Conservation (phyloP, 1,140 invertebrate species). For the Alviniconcha marisindica region DNA sequence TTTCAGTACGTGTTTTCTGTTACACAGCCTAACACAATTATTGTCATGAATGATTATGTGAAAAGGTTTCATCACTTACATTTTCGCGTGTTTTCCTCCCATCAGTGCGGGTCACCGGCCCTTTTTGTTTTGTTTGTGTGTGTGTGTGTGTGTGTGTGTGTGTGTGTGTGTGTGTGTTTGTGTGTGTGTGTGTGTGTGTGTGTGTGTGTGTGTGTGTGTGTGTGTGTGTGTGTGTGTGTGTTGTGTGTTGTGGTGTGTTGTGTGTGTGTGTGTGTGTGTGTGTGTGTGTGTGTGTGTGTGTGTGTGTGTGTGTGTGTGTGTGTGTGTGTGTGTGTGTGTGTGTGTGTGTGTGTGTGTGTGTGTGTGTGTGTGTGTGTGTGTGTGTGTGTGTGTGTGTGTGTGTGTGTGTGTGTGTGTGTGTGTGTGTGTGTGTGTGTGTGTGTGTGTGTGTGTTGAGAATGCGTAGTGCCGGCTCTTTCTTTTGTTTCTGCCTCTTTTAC, state of each 20-base stretch:
- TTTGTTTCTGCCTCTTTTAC: no score
- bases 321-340: conserved; percentile 13
- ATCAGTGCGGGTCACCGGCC: no score
- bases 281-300: conserved; percentile 18
- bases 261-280: neutral
- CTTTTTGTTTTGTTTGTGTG: neutral
- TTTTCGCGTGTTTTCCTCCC: no score
- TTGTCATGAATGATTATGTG: no score
- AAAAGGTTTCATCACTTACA: no score
- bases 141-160: conserved; percentile 25
- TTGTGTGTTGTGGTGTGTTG: no score
- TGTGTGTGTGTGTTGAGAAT: no score
- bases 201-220: neutral
- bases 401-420: conserved; percentile 22
- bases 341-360: conserved; percentile 22
- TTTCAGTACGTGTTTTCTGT: no score
- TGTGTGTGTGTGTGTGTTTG: conserved; percentile 4
- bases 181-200: neutral
- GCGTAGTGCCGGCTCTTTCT: no score
- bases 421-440: conserved; percentile 10
- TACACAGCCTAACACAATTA: no score
- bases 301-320: conserved; percentile 17
- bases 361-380: conserved; percentile 16
- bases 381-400: conserved; percentile 17
- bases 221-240: conserved; percentile 3